These are phyloP conservation scores for Stramonita haemastoma DNA, from an alignment of 2,888 invertebrate species.

Conservation along the genomic window DNA sequence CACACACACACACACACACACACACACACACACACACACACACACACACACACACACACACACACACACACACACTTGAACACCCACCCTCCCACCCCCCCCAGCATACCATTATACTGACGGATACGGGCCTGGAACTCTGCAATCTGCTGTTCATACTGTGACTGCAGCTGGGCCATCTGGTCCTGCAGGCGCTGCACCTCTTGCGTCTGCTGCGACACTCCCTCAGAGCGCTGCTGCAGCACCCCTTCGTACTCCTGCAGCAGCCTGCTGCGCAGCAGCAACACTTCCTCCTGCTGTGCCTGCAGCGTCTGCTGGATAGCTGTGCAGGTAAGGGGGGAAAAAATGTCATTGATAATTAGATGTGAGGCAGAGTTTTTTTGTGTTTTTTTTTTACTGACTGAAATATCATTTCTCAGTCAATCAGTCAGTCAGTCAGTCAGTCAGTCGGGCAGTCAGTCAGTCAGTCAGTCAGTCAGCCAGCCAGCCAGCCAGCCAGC, in stretches of 20 bases:
- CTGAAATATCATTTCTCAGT: neutral
- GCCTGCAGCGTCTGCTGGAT: slow-evolving; percentile 59
- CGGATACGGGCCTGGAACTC: slow-evolving; percentile 26
- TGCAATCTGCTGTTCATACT: slow-evolving; percentile 61
- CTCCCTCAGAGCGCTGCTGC: slow-evolving; percentile 57
- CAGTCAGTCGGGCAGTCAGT: too few relatives aligned
- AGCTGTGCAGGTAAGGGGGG: slow-evolving; percentile 50
- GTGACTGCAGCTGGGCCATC: slow-evolving; percentile 60
- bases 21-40: too few relatives aligned
- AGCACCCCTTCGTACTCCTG: slow-evolving; percentile 65
- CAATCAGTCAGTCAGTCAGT: neutral
- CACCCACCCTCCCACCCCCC: neutral
- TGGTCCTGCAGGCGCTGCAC: slow-evolving; percentile 62
- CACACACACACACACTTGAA: too few relatives aligned
- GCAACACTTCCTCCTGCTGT: slow-evolving; percentile 64
- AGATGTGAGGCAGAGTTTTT: neutral
- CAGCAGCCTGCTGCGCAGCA: slow-evolving; percentile 61
- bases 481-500: too few relatives aligned
- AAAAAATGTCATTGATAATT: neutral
- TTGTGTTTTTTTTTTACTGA: neutral
- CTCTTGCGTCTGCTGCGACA: slow-evolving; percentile 60
- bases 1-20: too few relatives aligned
- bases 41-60: too few relatives aligned
- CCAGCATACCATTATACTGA: slow-evolving; percentile 14
- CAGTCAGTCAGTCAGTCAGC: too few relatives aligned